Base-by-base conservation (phyloP, 2,888 invertebrate species). In the Tholera decimalis region DNA sequence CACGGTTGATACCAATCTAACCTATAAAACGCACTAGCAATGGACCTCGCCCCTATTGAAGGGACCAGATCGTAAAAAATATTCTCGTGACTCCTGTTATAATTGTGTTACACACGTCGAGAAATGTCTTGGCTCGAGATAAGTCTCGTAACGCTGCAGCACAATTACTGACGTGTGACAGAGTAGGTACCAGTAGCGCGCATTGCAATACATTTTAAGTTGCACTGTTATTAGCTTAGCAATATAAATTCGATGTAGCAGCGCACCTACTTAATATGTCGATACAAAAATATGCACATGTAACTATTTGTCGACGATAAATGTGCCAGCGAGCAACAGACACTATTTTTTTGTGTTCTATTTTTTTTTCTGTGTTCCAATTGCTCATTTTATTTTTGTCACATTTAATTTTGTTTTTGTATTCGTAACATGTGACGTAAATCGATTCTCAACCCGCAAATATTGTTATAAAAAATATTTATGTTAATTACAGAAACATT, bases 401-500 rank as follows among this genome's bases (percentile, higher is more conserved):
- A 39, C 35, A n/a, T 28, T 53, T 24, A 20, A 35, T n/a, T 18
- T n/a, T 53, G 18, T 58, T 33, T 1, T 2, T 35, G 28, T 6
- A 13, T 0, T 35, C n/a, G 15, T 35, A 35, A 41, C 11, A 28
- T 39, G n/a, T 71, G 15, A 4, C 1, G 0, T 26, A 24, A n/a
- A 35, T 59, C 26, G 44, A 60, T 51, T 37, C 0, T 51, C 33
- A 37, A 22, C 3, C 50, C 15, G 67, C 37, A 22, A 35, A 51
- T 1, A 33, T 9, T 28, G 3, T 2, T 68, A 53, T 9, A 30
- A 47, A n/a, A 47, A 47, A 72, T 71, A 68, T 72, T 13, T 18
- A 24, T 22, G 1, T 18, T 15, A 0, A 39, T 33, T 6, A 28
- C 39, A 22, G 20, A 53, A 50, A 66, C 13, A n/a, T 35, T 49